These are phyloP conservation scores for Hucho hucho DNA, from an alignment of 2,113 vertebrate species.

Conservation along the genomic window DNA sequence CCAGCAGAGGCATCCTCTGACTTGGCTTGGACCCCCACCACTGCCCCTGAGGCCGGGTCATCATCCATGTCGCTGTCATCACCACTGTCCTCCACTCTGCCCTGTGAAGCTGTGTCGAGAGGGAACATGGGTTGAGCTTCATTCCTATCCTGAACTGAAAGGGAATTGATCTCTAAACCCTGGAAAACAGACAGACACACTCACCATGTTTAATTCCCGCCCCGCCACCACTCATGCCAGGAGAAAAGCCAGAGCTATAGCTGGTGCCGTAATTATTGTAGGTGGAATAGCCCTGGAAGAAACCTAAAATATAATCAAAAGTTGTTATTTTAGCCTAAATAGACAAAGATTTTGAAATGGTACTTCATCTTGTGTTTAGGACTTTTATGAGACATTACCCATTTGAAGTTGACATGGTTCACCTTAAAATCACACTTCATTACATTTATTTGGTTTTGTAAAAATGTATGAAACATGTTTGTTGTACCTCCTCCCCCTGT, in stretches of 20 bases:
- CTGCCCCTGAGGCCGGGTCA: slow-evolving; percentile 22
- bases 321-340: no score
- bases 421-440: no score
- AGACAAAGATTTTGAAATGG: no score
- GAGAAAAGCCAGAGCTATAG: slow-evolving; percentile 77
- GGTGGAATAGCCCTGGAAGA: slow-evolving; percentile 60
- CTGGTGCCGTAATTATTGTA: slow-evolving; percentile 72
- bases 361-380: no score
- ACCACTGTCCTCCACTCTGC: slow-evolving; percentile 39
- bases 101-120: slow-evolving; percentile 40
- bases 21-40: not conserved
- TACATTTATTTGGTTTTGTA: no score
- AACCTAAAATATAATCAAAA: slow-evolving; percentile 47
- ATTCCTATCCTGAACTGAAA: no score
- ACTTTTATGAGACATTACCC: no score
- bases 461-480: no score
- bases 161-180: not conserved
- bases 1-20: rapidly evolving
- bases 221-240: slow-evolving; percentile 77
- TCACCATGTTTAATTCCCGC: slow-evolving; percentile 86
- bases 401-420: no score
- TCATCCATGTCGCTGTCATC: slow-evolving; percentile 54
- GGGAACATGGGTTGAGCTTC: not conserved
- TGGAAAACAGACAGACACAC: not conserved
- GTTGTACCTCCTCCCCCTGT: slow-evolving; percentile 49